Evolutionary conservation across 2,113 vertebrate genomes (phyloP), one percentile per base, ranked within the genome.

Genomic region (Poecilia latipinna): DNA sequence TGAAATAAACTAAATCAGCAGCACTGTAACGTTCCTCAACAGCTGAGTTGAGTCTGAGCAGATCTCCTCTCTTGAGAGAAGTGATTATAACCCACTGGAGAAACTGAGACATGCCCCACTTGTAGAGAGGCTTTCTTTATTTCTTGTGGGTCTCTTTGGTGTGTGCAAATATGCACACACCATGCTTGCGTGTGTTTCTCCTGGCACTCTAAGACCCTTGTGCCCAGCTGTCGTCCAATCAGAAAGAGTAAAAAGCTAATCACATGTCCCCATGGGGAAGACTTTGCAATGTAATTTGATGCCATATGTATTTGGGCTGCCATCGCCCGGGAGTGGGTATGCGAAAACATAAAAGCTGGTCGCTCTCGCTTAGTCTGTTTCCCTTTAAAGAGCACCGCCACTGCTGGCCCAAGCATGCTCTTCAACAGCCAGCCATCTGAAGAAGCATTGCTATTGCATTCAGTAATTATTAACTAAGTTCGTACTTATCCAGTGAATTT

Each of bases 211-310:
- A 61, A 88, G 84, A 83, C 86, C 87, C 77, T 60, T 13, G 57
- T 82, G 85, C 82, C 82, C 88, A 86, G 90, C 89, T 91, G 86
- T 86, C 65, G 70, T 67, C 88, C 91, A 91, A 92, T 93, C 90
- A 88, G 67, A 74, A 32, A 82, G 75, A 68, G 67, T 73, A 51
- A 83, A 82, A 82, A 76, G 75, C 78, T 90, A 66, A 89, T 90
- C 90, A 92, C 88, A 83, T 90, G 91, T 88, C 86, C 82, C 77
- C 74, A 17, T 11, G 67, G 76, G 80, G 79, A 11, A 77, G 78
- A 78, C 77, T 85, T 70, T 77, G 74, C 76, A 66, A 17, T 90
- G 92, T 92, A 82, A 93, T 84, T 85, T 44, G 83, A 92, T 84
- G 89, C 89, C 64, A 15, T 72, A 69, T 87, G 82, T 90, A 57